Percentiles rank a stretch among this genome's conserved stretches.
phyloP scores from a whole-genome alignment of 2,113 vertebrate genomes.

The Apodemus speciosus region DNA sequence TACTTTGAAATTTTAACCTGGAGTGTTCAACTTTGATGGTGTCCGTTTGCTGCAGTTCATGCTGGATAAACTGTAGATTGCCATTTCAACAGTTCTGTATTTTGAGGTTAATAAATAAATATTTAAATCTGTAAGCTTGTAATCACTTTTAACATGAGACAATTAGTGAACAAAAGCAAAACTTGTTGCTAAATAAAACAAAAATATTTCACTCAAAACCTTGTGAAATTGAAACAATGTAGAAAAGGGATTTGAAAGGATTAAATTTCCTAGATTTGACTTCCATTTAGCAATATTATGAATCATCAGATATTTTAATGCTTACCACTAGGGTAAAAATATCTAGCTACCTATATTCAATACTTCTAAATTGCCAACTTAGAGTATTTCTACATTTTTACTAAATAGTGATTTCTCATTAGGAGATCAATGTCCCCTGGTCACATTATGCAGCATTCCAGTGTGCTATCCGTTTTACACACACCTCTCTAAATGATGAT shows the following conservation, averaged over 20 bases:
- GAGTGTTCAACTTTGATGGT: slow-evolving; percentile 36
- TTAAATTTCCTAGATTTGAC: slow-evolving; percentile 3
- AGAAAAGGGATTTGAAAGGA: slow-evolving; percentile 18
- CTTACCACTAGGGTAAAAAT: slow-evolving; percentile 29
- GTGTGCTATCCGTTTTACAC: neutral
- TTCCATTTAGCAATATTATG: slow-evolving; percentile 33
- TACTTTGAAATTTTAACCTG: slow-evolving; percentile 73
- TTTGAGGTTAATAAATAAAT: slow-evolving; percentile 56
- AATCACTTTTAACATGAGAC: slow-evolving; percentile 23
- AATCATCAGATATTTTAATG: slow-evolving; percentile 18
- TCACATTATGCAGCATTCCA: neutral
- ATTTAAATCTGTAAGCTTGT: slow-evolving; percentile 55
- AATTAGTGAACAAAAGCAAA: slow-evolving; percentile 43
- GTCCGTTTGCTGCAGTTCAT: slow-evolving; percentile 45
- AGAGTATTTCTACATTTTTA: slow-evolving; percentile 9
- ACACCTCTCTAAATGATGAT: neutral
- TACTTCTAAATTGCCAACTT: slow-evolving; percentile 15
- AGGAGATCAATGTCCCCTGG: neutral
- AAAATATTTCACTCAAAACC: slow-evolving; percentile 19
- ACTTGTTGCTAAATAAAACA: slow-evolving; percentile 50
- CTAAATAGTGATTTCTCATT: neutral
- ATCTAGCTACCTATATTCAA: slow-evolving; percentile 6
- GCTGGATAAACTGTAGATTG: slow-evolving; percentile 23
- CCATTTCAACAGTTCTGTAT: slow-evolving; percentile 24
- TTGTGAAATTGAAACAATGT: slow-evolving; percentile 23